Base-by-base conservation (phyloP, 1,140 invertebrate species). In the Euura saliciscinereae region DNA sequence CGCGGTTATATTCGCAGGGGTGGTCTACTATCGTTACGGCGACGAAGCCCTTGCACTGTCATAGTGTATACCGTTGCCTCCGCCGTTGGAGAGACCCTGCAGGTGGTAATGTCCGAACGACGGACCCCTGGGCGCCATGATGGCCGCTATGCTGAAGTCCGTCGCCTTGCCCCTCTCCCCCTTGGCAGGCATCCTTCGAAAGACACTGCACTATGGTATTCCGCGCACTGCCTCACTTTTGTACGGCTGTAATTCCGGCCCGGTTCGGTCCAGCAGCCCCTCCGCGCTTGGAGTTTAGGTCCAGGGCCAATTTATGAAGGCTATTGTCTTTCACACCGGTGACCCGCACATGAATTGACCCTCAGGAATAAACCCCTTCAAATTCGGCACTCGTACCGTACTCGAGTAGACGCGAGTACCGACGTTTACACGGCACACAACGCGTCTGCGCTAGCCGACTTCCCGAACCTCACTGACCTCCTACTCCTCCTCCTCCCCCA, bases 111-210 rank as follows among this genome's bases (percentile, higher is more conserved):
- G 85, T 76, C 83, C 85, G 81, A 87, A 86, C 79, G 84, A 83
- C 79, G 86, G 83, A 83, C 84, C 85, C 83, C 84, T 88, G 81
- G 86, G 87, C 81, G 90, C 90, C 90, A 92, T 92, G 80, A 92
- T 92, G 65, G 90, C 90, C 73, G 89, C 90, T 76, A 91, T 91
- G 74, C 90, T 91, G 80, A 92, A 92, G 84, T 92, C 90, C 71
- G 90, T 92, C 82, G 89, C 89, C 83, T 87, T 88, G 75, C 84
- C 83, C 78, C 85, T 83, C 79, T 86, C 86, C 73, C 84, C 83
- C 80, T 88, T 88, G 67, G 86, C 83, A 78, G 85, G 86, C 86
- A 89, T 89, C 76, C 82, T 85, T 86, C 87, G 81, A 71, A 77
- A 70, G 74, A 77, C 76, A 79, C 74, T n/a, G 51, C 51, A 59